These are phyloP conservation scores for Phylloscopus whistleri DNA, from an alignment of 2,113 vertebrate genomes.

Conservation along the genomic window DNA sequence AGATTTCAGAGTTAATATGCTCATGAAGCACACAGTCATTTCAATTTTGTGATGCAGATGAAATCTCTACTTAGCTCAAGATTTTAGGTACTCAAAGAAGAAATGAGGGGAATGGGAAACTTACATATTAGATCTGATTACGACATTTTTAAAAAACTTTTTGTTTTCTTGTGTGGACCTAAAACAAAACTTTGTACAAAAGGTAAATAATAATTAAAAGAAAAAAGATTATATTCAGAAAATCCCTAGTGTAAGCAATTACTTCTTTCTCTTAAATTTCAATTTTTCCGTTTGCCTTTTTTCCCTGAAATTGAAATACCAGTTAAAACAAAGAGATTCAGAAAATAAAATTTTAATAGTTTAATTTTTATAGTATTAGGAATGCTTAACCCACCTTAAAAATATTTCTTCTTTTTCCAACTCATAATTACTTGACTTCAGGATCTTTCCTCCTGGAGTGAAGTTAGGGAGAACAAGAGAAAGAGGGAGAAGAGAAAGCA, in stretches of 20 bases:
- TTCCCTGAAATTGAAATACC: neutral
- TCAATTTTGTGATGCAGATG: neutral
- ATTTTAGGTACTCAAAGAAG: neutral
- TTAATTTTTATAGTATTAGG: neutral
- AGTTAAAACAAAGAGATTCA: neutral
- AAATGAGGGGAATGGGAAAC: neutral
- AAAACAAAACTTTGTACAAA: neutral
- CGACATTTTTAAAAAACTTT: neutral
- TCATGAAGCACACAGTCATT: neutral
- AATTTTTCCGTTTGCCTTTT: neutral
- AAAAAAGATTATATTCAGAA: neutral
- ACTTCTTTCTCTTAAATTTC: accelerated
- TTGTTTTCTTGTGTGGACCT: neutral
- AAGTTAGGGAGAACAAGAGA: neutral
- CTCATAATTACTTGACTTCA: neutral
- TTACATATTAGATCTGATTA: neutral
- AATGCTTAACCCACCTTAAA: accelerated
- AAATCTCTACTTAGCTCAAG: neutral
- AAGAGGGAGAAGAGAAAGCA: neutral
- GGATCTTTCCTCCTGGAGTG: neutral
- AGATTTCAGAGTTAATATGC: neutral
- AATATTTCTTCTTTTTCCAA: neutral
- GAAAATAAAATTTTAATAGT: neutral
- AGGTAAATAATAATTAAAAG: neutral
- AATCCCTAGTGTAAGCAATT: neutral